Base-by-base conservation (phyloP, 2,113 vertebrate species). In the Martes martes region DNA sequence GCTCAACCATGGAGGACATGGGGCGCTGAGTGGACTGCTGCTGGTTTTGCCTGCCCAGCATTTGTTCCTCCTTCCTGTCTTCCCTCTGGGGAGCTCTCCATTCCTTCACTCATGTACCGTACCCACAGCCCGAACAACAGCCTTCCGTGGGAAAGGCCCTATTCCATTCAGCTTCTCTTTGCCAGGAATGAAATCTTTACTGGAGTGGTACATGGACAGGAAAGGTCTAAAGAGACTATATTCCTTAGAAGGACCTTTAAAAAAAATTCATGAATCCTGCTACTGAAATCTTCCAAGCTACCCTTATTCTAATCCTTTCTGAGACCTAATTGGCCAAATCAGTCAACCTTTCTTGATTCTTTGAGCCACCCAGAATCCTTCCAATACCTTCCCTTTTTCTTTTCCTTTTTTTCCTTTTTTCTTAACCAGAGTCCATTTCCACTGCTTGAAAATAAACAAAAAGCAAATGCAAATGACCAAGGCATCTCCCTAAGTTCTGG, bases 1-100 rank as follows among this genome's bases (percentile, higher is more conserved):
- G 26, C 39, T 7, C 39, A 11, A 23, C 15, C 2, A 0, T 19
- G 16, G 24, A 52, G 59, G 39, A 4, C 13, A 7, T 13, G 3
- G n/a, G 36, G 33, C 6, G 0, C 1, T 8, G 21, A 84, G 76
- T 0, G 3, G 18, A 31, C 21, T 7, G 15, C 33, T 16, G 15
- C 39, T 74, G 9, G 3, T 10, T 33, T 8, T 52, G 50, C 36
- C 79, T 50, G 14, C 19, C 39, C 13, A 14, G 15, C 7, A 7
- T 39, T 33, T 0, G 0, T 50, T 26, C 63, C 45, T 45, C 26
- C 52, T 94, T 36, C 42, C 3, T 45, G 31, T 7, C 15, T 87
- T 47, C 28, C 69, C 45, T 50, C 39, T 26, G 15, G 18, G 16
- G 26, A 21, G 39, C 14, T 69, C 65, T 52, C 59, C 33, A 69